A percentile compares a stretch with the other conserved stretches of the same genome.
Conservation (phyloP, 1,140 invertebrate species). For the Charaxes varanes region DNA sequence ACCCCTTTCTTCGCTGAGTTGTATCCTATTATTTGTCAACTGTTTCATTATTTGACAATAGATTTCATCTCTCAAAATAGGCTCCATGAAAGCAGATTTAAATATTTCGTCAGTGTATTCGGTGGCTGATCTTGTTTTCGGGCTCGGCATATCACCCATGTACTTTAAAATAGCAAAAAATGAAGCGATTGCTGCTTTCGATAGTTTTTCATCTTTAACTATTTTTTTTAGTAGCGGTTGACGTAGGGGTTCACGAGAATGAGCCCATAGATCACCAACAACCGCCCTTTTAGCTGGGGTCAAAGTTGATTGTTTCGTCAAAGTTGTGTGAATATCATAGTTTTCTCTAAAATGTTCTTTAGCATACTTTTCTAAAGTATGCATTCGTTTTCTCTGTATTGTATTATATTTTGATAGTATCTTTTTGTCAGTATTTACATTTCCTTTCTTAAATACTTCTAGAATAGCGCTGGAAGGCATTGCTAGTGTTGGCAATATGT, state of each 20-base stretch:
- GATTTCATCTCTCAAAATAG: conserved; percentile 90
- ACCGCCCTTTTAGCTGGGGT: conserved; percentile 76
- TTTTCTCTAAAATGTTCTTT: conserved; percentile 85
- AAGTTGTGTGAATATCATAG: conserved; percentile 65
- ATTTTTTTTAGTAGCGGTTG: conserved; percentile 91
- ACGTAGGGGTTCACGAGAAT: conserved; percentile 89
- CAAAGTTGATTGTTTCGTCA: conserved; percentile 78
- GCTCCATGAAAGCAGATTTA: conserved; percentile 83
- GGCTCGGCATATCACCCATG: conserved; percentile 94
- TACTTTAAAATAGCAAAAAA: conserved; percentile 93
- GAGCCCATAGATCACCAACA: conserved; percentile 85
- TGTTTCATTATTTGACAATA: conserved; percentile 97
- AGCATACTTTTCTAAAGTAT: conserved; percentile 89
- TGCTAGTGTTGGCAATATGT: conserved; percentile 88
- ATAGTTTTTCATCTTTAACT: conserved; percentile 82
- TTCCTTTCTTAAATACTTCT: conserved; percentile 76
- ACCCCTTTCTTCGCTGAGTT: conserved; percentile 90
- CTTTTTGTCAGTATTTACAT: conserved; percentile 60
- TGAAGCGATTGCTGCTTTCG: conserved; percentile 82
- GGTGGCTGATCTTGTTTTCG: conserved; percentile 78
- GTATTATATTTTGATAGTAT: conserved; percentile 68
- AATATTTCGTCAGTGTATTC: conserved; percentile 95
- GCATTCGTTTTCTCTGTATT: conserved; percentile 78
- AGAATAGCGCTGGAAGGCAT: conserved; percentile 79
- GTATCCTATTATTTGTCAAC: conserved; percentile 88